These are phyloP conservation scores for Scaeva pyrastri DNA, from an alignment of 2,888 invertebrate species.

Conservation along the genomic window DNA sequence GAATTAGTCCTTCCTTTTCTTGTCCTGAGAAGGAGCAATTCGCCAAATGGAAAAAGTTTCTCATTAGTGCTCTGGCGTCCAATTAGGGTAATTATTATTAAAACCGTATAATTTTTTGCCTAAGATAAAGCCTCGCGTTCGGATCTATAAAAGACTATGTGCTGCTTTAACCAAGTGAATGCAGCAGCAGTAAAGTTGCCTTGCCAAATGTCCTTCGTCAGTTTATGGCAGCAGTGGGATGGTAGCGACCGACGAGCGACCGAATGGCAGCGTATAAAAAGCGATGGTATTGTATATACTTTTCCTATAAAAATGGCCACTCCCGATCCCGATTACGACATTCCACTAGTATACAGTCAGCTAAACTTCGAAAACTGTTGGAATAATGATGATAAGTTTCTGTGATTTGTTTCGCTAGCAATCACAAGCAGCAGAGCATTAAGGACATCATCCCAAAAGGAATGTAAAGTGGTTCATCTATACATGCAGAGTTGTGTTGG, in stretches of 20 bases:
- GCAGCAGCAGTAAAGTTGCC: constrained; percentile 11
- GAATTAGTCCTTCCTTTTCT: constrained; percentile 22
- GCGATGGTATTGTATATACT: neutral
- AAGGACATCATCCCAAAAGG: constrained; percentile 50
- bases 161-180: constrained; percentile 19
- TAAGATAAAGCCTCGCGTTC: constrained; percentile 1
- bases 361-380: constrained; percentile 46
- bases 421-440: constrained; percentile 62
- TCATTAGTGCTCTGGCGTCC: constrained; percentile 67
- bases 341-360: constrained; percentile 10
- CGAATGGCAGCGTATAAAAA: neutral
- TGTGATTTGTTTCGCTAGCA: constrained; percentile 60
- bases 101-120: constrained; percentile 54
- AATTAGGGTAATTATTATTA: constrained; percentile 74
- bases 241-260: neutral
- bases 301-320: neutral
- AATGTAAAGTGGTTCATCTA: constrained; percentile 27
- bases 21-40: constrained; percentile 49
- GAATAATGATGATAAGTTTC: constrained; percentile 66
- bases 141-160: constrained; percentile 12
- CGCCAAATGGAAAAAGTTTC: constrained; percentile 71
- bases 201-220: constrained; percentile 51
- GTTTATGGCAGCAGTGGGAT: neutral
- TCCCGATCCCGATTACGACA: neutral
- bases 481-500: constrained; percentile 20